A percentile compares a stretch with the other conserved stretches of the same genome.
These are phyloP conservation scores for Oceanites oceanicus DNA, from an alignment of 2,113 vertebrate species.

Conservation along the genomic window DNA sequence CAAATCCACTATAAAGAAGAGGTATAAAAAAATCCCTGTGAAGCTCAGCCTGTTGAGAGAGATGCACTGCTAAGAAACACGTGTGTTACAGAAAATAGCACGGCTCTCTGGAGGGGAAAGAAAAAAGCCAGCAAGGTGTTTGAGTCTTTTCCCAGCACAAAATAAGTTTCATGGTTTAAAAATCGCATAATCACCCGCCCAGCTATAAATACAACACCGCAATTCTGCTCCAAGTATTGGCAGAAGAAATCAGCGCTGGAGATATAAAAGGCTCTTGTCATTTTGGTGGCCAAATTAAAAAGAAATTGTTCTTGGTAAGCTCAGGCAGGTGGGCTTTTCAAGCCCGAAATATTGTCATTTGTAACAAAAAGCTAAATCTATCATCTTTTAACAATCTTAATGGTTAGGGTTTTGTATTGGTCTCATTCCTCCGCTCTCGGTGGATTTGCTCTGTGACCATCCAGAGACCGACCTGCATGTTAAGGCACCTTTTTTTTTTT, in stretches of 20 bases:
- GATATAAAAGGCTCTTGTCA: background rate
- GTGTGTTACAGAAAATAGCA: background rate
- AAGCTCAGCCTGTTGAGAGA: background rate
- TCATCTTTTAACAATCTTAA: background rate
- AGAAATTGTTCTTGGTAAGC: background rate
- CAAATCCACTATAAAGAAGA: background rate
- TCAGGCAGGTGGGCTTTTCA: background rate
- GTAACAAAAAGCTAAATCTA: background rate
- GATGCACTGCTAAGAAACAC: background rate
- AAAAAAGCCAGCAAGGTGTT: background rate
- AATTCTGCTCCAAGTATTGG: background rate
- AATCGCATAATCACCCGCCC: background rate
- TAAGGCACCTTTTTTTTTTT: background rate
- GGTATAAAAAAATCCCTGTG: background rate
- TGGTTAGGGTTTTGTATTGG: accelerated
- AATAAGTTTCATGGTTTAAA: background rate
- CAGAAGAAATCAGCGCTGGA: background rate
- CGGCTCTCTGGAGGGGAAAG: background rate
- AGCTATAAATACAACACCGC: background rate
- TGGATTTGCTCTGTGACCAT: background rate
- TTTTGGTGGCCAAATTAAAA: background rate
- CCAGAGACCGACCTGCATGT: background rate
- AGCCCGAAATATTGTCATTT: background rate
- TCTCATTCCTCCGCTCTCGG: background rate
- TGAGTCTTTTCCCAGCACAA: background rate